Conservation (phyloP, 2,888 invertebrate species). For the Muschampia plurimacula region DNA sequence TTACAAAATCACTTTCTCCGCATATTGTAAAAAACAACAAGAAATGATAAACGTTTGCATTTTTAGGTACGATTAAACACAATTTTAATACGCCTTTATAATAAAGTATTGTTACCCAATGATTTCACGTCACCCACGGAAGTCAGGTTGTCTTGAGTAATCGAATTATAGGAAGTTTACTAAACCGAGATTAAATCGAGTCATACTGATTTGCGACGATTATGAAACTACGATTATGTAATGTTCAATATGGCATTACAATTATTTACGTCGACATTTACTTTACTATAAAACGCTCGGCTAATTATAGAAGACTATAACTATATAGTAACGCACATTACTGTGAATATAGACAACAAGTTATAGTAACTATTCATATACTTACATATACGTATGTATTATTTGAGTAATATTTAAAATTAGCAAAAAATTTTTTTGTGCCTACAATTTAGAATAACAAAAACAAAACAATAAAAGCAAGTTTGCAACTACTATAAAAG, state of each 20-base stretch:
- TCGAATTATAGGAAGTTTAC: conserved; percentile 31
- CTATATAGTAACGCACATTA: too few species aligned
- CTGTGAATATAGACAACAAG: too few species aligned
- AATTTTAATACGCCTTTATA: neutral
- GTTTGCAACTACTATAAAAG: too few species aligned
- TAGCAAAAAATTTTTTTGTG: too few species aligned
- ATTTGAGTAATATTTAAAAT: too few species aligned
- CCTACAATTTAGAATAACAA: too few species aligned
- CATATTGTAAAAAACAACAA: neutral
- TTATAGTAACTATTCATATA: too few species aligned
- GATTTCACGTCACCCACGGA: conserved; percentile 13
- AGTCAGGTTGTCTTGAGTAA: conserved; percentile 18
- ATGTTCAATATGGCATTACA: conserved; percentile 3
- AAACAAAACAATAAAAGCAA: too few species aligned
- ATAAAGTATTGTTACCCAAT: conserved; percentile 2
- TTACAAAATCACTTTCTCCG: too few species aligned
- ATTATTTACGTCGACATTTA: neutral
- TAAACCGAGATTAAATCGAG: conserved; percentile 17
- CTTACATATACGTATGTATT: too few species aligned
- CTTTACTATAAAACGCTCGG: neutral
- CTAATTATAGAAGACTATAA: too few species aligned
- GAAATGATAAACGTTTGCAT: neutral
- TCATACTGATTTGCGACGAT: conserved; percentile 18
- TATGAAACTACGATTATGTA: conserved; percentile 14
- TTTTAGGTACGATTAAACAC: neutral